Conservation (phyloP, 2,888 invertebrate genomes). For the Agrochola circellaris region DNA sequence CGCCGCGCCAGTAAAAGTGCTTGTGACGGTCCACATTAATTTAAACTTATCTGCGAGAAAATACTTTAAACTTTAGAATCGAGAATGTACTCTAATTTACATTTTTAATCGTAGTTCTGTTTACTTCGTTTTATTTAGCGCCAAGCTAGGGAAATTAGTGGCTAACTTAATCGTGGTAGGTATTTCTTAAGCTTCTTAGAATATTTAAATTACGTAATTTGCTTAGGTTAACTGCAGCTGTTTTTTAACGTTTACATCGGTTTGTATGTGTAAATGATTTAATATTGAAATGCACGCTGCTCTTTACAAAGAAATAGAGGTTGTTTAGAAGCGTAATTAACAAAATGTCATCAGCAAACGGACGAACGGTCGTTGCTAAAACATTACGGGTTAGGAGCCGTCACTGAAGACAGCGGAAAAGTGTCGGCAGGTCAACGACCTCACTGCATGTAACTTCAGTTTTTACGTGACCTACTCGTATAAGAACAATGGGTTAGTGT, state of each 20-base stretch:
- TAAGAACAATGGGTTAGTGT: conserved; percentile 64
- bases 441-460: conserved; percentile 58
- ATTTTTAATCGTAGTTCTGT: conserved; percentile 85
- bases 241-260: conserved; percentile 41
- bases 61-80: conserved; percentile 86
- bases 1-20: conserved; percentile 76
- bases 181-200: conserved; percentile 57
- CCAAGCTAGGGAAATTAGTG: conserved; percentile 71
- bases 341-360: conserved; percentile 54
- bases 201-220: conserved; percentile 63
- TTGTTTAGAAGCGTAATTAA: conserved; percentile 45
- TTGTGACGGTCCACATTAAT: conserved; percentile 85
- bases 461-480: conserved; percentile 61
- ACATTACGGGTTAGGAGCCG: conserved; percentile 37
- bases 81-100: conserved; percentile 85
- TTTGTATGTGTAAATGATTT: conserved; percentile 32
- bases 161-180: conserved; percentile 63
- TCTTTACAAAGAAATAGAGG: conserved; percentile 13
- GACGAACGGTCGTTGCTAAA: conserved; percentile 47
- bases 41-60: conserved; percentile 87
- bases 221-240: conserved; percentile 50
- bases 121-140: conserved; percentile 79
- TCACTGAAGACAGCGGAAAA: conserved; percentile 57
- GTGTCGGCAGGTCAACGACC: conserved; percentile 56
- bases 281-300: conserved; percentile 14